Evolutionary conservation across 2,888 invertebrate species (phyloP).

Genomic region (Enoplolaimus lenunculus): DNA sequence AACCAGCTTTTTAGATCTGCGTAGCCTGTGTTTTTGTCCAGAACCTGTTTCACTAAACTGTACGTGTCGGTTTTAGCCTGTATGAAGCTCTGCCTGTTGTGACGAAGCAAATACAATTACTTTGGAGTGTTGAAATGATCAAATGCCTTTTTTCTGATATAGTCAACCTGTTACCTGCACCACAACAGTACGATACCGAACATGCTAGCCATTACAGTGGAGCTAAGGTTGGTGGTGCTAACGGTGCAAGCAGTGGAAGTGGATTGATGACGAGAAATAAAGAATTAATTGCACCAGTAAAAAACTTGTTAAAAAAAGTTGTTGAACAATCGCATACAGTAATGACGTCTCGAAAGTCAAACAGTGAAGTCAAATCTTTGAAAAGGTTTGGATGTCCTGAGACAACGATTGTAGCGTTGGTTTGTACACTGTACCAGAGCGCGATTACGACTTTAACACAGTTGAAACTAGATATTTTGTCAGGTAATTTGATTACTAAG

Average conservation of each 20-base stretch:
- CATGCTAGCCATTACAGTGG: background rate
- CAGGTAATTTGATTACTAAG: constrained; percentile 55
- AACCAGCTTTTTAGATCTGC: no score
- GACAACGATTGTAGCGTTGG: constrained; percentile 63
- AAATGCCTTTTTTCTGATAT: constrained; percentile 43
- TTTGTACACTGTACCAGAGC: constrained; percentile 80
- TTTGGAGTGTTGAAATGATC: constrained; percentile 53
- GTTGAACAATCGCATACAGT: constrained; percentile 33
- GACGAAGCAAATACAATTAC: constrained; percentile 53
- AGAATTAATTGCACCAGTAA: constrained; percentile 29
- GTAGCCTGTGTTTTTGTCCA: no score
- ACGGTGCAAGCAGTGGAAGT: background rate
- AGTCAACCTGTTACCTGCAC: constrained; percentile 25
- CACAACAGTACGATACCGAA: background rate
- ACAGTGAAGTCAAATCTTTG: constrained; percentile 49
- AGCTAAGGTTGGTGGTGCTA: background rate
- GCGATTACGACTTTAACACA: constrained; percentile 76
- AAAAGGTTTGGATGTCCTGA: constrained; percentile 66
- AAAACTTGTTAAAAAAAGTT: constrained; percentile 43
- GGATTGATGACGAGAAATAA: constrained; percentile 18
- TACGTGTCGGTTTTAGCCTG: constrained; percentile 44
- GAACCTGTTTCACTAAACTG: no score
- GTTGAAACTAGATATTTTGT: constrained; percentile 75
- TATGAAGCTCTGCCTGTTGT: constrained; percentile 59
- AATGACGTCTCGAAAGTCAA: constrained; percentile 35